Percentiles rank a stretch among this genome's conserved stretches.
These are phyloP conservation scores for Misgurnus mizolepis DNA, from an alignment of 2,113 vertebrate genomes.

Conservation along the genomic window DNA sequence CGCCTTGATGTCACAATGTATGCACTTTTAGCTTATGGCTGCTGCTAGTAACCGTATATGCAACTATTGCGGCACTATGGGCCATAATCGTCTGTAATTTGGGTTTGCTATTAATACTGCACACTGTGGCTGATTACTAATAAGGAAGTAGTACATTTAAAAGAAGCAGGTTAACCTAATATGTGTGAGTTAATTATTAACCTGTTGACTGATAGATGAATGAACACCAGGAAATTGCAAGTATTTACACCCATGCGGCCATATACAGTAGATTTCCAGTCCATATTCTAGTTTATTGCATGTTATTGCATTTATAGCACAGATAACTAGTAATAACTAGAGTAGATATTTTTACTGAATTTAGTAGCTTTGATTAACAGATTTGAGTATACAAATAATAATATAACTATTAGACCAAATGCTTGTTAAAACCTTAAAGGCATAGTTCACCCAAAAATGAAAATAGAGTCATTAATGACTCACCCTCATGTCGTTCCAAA, in stretches of 20 bases:
- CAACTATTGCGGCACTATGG: neutral
- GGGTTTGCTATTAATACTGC: neutral
- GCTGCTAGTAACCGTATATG: neutral
- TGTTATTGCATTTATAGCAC: neutral
- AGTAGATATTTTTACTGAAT: no score
- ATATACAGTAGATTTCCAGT: neutral
- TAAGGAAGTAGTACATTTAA: neutral
- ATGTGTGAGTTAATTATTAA: constrained; percentile 1
- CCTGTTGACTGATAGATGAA: constrained; percentile 12
- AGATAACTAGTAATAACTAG: no score
- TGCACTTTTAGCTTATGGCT: neutral
- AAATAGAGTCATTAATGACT: no score
- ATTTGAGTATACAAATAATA: no score
- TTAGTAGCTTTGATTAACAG: no score
- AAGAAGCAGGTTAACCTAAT: neutral
- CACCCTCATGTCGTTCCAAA: no score
- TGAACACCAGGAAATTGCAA: neutral
- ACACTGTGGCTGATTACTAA: neutral
- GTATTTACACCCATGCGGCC: neutral
- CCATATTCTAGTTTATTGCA: neutral
- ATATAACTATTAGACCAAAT: no score
- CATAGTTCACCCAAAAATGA: no score
- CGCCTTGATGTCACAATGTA: constrained; percentile 48
- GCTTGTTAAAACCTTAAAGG: no score
- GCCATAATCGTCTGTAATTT: neutral